A percentile compares a stretch with the other conserved stretches of the same genome.
Conservation (phyloP, 2,888 invertebrate species). For the Salpingus planirostris region DNA sequence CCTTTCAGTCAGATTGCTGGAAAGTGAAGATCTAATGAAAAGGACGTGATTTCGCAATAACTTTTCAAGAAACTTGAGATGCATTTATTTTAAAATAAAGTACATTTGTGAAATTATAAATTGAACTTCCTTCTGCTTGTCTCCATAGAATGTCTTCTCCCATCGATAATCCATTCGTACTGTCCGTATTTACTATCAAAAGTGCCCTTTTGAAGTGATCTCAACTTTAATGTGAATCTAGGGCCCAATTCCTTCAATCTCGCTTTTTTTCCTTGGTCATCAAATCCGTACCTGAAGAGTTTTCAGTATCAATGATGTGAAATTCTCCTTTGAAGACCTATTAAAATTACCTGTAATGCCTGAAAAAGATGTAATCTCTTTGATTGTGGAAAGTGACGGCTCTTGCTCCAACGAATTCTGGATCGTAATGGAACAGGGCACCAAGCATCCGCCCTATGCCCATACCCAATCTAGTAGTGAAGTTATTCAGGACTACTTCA, state of each 20-base stretch:
- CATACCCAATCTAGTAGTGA: slow-evolving; percentile 87
- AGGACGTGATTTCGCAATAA: too few relatives aligned
- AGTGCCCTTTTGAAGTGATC: slow-evolving; percentile 91
- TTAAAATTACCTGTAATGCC: slow-evolving; percentile 71
- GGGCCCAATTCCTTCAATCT: slow-evolving; percentile 92
- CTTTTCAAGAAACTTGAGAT: too few relatives aligned
- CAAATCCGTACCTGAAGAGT: slow-evolving; percentile 76
- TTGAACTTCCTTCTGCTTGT: slow-evolving; percentile 87
- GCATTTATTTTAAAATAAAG: too few relatives aligned
- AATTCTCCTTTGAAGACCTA: slow-evolving; percentile 1
- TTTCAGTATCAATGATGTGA: slow-evolving; percentile 6
- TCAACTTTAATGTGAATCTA: slow-evolving; percentile 85
- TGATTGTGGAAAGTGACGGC: slow-evolving; percentile 98
- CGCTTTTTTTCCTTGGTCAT: slow-evolving; percentile 63
- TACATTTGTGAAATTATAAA: too few relatives aligned
- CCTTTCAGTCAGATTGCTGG: too few relatives aligned
- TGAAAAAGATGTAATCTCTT: slow-evolving; percentile 95
- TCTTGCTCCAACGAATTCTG: slow-evolving; percentile 87
- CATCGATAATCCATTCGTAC: slow-evolving; percentile 90
- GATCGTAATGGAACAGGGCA: slow-evolving; percentile 90
- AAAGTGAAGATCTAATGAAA: too few relatives aligned
- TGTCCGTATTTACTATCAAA: slow-evolving; percentile 96
- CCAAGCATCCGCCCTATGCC: slow-evolving; percentile 88
- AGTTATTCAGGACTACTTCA: slow-evolving; percentile 93
- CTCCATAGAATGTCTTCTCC: slow-evolving; percentile 89